Conservation (phyloP, 2,888 invertebrate species). For the Acrobasis consociella region DNA sequence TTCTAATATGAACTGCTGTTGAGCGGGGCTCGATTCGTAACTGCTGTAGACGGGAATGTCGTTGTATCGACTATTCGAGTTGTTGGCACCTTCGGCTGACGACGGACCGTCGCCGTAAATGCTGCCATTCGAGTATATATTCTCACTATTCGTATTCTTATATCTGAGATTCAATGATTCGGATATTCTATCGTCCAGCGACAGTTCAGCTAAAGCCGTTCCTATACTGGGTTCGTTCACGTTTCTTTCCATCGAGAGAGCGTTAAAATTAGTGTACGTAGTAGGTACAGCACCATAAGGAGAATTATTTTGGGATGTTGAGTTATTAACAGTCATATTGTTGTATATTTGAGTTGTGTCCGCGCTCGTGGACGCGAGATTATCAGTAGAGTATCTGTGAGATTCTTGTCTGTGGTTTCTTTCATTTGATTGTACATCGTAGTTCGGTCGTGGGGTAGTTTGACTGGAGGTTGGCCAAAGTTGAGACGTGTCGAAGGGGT, state of each 20-base stretch:
- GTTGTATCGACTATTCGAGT: conserved; percentile 44
- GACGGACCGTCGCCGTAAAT: conserved; percentile 44
- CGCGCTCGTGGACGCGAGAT: conserved; percentile 40
- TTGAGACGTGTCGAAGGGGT: conserved; percentile 69
- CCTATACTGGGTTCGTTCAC: conserved; percentile 41
- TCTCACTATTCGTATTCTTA: conserved; percentile 65
- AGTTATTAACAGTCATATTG: conserved; percentile 47
- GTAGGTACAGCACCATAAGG: conserved; percentile 48
- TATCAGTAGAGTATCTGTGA: conserved; percentile 53
- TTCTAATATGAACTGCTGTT: conserved; percentile 68
- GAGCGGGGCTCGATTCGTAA: conserved; percentile 59
- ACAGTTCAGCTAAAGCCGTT: conserved; percentile 59
- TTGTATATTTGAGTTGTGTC: conserved; percentile 49
- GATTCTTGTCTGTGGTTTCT: conserved; percentile 50
- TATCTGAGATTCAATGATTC: conserved; percentile 75
- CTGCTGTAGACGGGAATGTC: conserved; percentile 68
- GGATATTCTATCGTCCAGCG: conserved; percentile 75
- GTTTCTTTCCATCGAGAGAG: conserved; percentile 52
- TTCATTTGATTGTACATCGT: conserved; percentile 44
- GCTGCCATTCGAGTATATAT: conserved; percentile 56
- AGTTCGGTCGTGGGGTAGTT: conserved; percentile 39
- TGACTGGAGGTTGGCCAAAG: conserved; percentile 67
- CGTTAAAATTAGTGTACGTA: conserved; percentile 48
- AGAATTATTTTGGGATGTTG: conserved; percentile 37
- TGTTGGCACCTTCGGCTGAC: conserved; percentile 40